Evolutionary conservation across 1,140 invertebrate species (phyloP), one percentile per base, ranked within the genome.

Genomic region (Parapsyche elsis): DNA sequence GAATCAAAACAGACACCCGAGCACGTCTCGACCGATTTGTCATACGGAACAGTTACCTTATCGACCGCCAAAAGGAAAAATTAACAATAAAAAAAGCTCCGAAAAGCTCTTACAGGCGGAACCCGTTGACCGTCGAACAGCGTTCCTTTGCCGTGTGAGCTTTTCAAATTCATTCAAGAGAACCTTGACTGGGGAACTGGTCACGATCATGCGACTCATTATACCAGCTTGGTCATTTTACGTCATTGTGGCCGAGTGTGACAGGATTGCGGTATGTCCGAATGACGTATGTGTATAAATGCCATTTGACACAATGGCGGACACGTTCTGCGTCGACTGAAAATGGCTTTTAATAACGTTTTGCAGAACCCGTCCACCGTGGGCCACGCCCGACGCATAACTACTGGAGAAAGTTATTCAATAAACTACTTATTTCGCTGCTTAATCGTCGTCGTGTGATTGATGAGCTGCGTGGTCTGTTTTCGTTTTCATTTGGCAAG

Each of bases 151-250:
- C 10, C 21, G 21, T 23, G 64, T 23, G 64, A 67, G 64, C 64
- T 67, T 67, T 67, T 67, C 23, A 67, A 53, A 67, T 67, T 67
- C 64, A 67, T 67, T 67, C 64, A 67, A 67, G 64, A 26, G 64
- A 9, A 67, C 64, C 64, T 67, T 61, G 59, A 16, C 19, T 67
- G 10, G 24, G 26, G 24, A 67, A 67, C 64, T 67, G 64, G 64
- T 67, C 64, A 67, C 64, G 64, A 67, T 10, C 24, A 23, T 67
- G 19, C 59, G 19, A 53, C 49, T 53, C 49, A 53, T 53, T 14
- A 53, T 30, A 21, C 14, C 57, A 9, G 49, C 12, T 53, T 19
- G 57, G 57, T 61, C 23, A 67, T 67, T 67, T 12, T 10, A 24
- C n/a, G 59, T 61, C 59, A 61, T 61, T 61, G 59, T 23, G 59